These are phyloP conservation scores for Macrosteles quadrilineatus DNA, from an alignment of 1,140 invertebrate species.

Conservation along the genomic window DNA sequence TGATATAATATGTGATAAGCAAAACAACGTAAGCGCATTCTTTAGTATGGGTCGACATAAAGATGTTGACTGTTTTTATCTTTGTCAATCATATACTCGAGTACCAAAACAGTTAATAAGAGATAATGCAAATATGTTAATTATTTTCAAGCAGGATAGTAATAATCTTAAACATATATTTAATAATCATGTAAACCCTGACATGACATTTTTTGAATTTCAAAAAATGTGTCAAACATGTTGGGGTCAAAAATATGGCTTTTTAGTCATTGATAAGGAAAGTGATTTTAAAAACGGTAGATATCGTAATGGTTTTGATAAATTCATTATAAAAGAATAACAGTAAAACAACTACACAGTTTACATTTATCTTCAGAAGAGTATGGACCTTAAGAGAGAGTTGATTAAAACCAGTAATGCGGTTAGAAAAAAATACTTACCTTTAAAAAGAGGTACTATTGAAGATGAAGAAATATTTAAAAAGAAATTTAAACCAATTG, in stretches of 20 bases:
- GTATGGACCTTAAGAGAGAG: neutral
- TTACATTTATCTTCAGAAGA: neutral
- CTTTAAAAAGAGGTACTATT: neutral
- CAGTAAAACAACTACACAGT: neutral
- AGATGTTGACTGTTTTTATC: constrained; percentile 48
- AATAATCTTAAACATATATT: constrained; percentile 22
- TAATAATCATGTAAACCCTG: constrained; percentile 18
- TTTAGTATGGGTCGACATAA: constrained; percentile 50
- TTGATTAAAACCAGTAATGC: neutral
- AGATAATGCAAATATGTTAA: constrained; percentile 50
- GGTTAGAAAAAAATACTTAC: neutral
- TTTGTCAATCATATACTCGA: constrained; percentile 47
- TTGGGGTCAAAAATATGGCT: constrained; percentile 40
- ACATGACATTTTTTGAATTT: constrained; percentile 25
- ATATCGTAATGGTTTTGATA: constrained; percentile 46
- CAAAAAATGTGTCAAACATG: constrained; percentile 8
- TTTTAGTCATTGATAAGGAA: constrained; percentile 47
- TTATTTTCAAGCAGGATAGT: constrained; percentile 26
- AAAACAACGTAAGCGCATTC: constrained; percentile 47
- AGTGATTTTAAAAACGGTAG: constrained; percentile 41
- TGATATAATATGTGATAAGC: constrained; percentile 48
- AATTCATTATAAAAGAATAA: constrained; percentile 24
- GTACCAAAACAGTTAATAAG: constrained; percentile 49
- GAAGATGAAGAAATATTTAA: neutral
- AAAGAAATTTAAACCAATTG: neutral